Conservation (phyloP, 1,140 invertebrate genomes). For the Episyrphus balteatus region DNA sequence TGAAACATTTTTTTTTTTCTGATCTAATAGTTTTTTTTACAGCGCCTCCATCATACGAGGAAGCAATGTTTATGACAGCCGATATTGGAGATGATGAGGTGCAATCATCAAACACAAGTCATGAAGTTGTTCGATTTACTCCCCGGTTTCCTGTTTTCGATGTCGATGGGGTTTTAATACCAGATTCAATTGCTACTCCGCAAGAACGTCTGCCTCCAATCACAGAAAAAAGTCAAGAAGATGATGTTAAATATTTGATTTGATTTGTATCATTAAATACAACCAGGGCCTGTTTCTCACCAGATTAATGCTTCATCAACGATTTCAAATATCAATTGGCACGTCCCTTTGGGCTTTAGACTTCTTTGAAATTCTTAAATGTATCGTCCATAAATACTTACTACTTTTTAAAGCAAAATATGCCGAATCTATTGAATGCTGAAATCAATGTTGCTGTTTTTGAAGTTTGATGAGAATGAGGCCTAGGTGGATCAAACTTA, state of each 20-base stretch:
- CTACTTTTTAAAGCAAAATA: too few relatives aligned
- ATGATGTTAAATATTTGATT: background rate
- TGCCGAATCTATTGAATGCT: too few relatives aligned
- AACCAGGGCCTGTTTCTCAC: conserved; percentile 5
- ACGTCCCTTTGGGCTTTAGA: too few relatives aligned
- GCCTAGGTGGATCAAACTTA: too few relatives aligned
- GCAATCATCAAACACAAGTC: conserved; percentile 18
- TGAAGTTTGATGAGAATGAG: too few relatives aligned
- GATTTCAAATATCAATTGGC: too few relatives aligned
- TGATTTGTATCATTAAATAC: background rate
- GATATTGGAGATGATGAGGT: conserved; percentile 28
- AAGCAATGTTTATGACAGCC: conserved; percentile 31
- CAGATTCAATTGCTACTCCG: conserved; percentile 6
- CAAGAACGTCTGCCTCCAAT: conserved; percentile 26
- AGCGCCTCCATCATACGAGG: conserved; percentile 32
- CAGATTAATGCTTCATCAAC: too few relatives aligned
- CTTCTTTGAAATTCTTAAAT: too few relatives aligned
- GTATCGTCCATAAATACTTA: too few relatives aligned
- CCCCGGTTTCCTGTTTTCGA: conserved; percentile 31
- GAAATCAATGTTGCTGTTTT: too few relatives aligned
- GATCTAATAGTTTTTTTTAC: background rate
- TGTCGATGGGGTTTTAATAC: conserved; percentile 17
- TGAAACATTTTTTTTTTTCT: background rate
- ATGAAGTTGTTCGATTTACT: conserved; percentile 21
- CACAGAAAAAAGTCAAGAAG: conserved; percentile 10